Evolutionary conservation across 1,140 invertebrate genomes (phyloP).

Genomic region (Tetranychus cinnabarinus): DNA sequence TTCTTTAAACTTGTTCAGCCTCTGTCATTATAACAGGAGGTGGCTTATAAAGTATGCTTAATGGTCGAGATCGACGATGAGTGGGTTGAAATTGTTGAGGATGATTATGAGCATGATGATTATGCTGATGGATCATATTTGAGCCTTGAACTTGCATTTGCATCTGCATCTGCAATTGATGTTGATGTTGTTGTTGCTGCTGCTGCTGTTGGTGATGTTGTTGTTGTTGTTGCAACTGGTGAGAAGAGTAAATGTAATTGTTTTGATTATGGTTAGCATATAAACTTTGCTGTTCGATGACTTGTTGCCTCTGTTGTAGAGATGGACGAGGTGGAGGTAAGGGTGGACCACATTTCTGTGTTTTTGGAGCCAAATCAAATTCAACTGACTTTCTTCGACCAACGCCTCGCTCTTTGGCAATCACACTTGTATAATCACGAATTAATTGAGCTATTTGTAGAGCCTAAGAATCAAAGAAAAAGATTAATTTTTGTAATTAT

Average conservation of each 20-base stretch:
- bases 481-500: background rate
- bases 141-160: background rate
- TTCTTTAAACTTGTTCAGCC: constrained; percentile 1
- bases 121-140: constrained; percentile 2
- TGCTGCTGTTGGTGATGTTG: background rate
- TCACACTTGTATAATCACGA: constrained; percentile 40
- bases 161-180: background rate
- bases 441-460: constrained; percentile 81
- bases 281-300: background rate
- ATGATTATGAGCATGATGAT: background rate
- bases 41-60: constrained; percentile 13
- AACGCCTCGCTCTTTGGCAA: constrained; percentile 10
- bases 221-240: background rate
- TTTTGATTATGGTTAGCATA: background rate
- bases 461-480: constrained; percentile 30
- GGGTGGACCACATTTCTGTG: background rate
- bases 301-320: background rate
- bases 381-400: constrained; percentile 9
- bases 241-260: background rate
- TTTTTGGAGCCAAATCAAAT: constrained; percentile 7
- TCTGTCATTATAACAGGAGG: constrained; percentile 7
- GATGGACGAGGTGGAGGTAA: constrained; percentile 4
- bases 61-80: constrained; percentile 9
- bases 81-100: background rate
- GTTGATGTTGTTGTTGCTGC: constrained; percentile 6